Base-by-base conservation (phyloP, 2,797 vertebrate genomes). In the Cossypha caffra region DNA sequence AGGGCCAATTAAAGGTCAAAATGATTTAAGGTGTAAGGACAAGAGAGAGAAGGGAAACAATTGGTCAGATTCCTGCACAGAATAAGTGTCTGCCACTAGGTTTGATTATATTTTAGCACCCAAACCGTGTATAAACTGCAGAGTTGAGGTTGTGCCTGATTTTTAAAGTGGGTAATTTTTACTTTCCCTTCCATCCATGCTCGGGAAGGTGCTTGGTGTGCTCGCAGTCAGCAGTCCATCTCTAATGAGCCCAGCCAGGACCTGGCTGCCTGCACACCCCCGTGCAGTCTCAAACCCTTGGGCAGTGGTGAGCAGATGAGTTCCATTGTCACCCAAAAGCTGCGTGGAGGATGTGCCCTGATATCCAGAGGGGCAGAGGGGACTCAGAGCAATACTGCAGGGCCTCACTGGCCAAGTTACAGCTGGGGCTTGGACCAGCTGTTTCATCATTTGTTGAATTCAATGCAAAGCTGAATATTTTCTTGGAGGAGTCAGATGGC, bases 1-100 rank as follows among this genome's bases (percentile, higher is more conserved):
- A 97, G 96, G 95, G 97, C 94, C 94, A 97, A 95, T 96, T 91
- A 97, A 97, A 97, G 97, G 97, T 97, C 97, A 97, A 97, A 97
- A 97, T 97, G 95, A 97, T 97, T 97, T 97, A 96, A 96, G 94
- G 89, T 94, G 73, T 91, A 86, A 90, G 89, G 93, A 95, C 76
- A 79, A 92, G 94, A 77, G 80, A 95, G 73, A 79, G 88, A 94
- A 90, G 58, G 16, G 78, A 93, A 89, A 97, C 91, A 97, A 84
- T 89, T 93, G 90, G 88, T 68, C 80, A 76, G 93, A 95, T 95
- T 96, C 94, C 80, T 93, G 66, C 52, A 88, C 88, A 85, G 92
- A 90, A 17, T 68, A 82, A 79, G 37, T 1, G 6, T 86, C 66
- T 78, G 76, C 40, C 52, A 48, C 51, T 74, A 59, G 13, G 58